Conservation (phyloP, 2,888 invertebrate genomes). For the Cephus nigrinus region DNA sequence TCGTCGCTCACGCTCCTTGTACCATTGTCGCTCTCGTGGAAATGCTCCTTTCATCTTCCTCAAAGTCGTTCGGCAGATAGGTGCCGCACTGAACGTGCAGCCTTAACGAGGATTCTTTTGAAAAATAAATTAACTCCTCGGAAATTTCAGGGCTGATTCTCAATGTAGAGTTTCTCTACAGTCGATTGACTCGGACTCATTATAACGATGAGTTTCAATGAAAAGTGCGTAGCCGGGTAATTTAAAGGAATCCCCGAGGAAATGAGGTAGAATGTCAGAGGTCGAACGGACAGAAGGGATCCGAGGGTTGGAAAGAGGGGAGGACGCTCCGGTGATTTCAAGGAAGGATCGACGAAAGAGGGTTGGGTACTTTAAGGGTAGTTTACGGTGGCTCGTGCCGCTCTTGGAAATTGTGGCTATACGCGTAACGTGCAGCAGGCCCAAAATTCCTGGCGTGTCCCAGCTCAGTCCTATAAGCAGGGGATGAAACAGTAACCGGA, state of each 20-base stretch:
- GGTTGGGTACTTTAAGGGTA: background rate
- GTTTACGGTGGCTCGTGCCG: background rate
- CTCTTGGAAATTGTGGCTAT: background rate
- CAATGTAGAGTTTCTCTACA: background rate
- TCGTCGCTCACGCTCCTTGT: background rate
- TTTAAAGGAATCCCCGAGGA: background rate
- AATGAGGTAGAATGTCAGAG: background rate
- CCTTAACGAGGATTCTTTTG: background rate
- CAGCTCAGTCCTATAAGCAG: background rate
- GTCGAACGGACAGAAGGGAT: background rate
- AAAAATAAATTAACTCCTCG: background rate
- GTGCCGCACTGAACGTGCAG: background rate
- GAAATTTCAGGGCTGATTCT: background rate
- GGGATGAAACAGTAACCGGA: background rate
- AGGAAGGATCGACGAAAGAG: background rate
- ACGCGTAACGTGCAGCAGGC: background rate
- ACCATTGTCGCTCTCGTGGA: background rate
- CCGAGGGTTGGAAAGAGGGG: background rate
- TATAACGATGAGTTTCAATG: background rate
- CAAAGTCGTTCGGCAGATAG: background rate
- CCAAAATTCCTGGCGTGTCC: background rate
- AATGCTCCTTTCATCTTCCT: background rate
- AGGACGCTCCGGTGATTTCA: background rate
- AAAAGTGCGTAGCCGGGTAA: background rate
- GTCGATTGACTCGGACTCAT: background rate